Conservation (phyloP, 1,140 invertebrate species). For the Pollicipes pollicipes region DNA sequence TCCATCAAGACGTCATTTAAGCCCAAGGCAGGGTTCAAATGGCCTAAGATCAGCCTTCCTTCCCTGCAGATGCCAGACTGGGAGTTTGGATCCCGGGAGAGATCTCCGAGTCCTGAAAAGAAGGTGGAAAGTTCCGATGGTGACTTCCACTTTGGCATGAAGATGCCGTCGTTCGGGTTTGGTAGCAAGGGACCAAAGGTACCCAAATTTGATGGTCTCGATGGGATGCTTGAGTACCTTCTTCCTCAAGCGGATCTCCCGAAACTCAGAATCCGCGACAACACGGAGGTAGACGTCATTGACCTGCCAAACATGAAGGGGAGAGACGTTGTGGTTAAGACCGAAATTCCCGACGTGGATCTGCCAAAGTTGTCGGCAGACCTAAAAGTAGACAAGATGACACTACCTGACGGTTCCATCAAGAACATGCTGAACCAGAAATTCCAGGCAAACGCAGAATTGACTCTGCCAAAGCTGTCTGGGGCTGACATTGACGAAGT, state of each 20-base stretch:
- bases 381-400: background rate
- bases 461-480: background rate
- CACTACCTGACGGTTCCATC: background rate
- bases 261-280: background rate
- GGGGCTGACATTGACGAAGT: background rate
- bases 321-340: background rate
- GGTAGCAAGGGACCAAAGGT: background rate
- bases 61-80: background rate
- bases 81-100: background rate
- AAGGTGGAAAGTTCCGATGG: background rate
- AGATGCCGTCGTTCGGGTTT: background rate
- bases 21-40: background rate
- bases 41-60: background rate
- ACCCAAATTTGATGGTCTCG: background rate
- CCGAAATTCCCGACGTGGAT: background rate
- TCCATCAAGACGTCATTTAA: background rate
- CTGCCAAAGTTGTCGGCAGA: background rate
- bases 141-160: background rate
- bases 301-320: background rate
- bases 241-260: background rate
- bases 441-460: background rate
- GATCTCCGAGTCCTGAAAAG: background rate
- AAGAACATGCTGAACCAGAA: background rate
- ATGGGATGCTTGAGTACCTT: background rate
- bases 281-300: background rate